Evolutionary conservation across 1,140 invertebrate genomes (phyloP).

Genomic region (Steinernema khuongi): DNA sequence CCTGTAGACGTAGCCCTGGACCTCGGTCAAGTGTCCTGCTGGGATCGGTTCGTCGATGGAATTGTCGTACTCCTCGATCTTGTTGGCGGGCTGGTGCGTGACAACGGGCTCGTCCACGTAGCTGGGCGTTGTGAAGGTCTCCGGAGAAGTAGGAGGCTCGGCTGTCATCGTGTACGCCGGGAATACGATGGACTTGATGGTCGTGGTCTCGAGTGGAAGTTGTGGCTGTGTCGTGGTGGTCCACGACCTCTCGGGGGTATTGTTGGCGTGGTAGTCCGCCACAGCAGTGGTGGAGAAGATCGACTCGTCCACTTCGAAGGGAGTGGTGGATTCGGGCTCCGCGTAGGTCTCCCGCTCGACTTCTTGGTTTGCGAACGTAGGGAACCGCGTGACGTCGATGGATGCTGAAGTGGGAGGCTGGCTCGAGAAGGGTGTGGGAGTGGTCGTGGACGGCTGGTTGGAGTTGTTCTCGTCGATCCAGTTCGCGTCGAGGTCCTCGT

Average conservation of each 20-base stretch:
- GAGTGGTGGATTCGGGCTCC: neutral
- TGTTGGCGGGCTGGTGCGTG: neutral
- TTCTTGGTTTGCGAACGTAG: neutral
- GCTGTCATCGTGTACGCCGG: neutral
- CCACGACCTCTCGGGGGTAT: neutral
- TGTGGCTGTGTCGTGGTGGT: neutral
- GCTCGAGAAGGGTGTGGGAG: neutral
- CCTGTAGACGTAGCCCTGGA: neutral
- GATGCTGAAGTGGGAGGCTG: neutral
- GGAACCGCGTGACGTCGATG: neutral
- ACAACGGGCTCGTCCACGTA: neutral
- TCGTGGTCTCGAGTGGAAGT: too few species aligned
- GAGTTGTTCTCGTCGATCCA: conserved; percentile 13
- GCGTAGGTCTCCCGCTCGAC: neutral
- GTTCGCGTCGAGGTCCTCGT: neutral
- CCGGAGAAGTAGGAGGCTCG: neutral
- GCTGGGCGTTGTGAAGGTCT: neutral
- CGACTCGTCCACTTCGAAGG: neutral
- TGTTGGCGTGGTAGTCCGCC: neutral
- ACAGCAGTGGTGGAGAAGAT: neutral
- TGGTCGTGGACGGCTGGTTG: neutral
- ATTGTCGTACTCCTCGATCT: neutral
- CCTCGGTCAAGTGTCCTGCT: neutral
- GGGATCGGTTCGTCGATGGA: neutral
- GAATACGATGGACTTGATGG: too few species aligned